Evolutionary conservation across 2,113 vertebrate genomes (phyloP), one percentile per base, ranked within the genome.

Genomic region (Pipra filicauda): DNA sequence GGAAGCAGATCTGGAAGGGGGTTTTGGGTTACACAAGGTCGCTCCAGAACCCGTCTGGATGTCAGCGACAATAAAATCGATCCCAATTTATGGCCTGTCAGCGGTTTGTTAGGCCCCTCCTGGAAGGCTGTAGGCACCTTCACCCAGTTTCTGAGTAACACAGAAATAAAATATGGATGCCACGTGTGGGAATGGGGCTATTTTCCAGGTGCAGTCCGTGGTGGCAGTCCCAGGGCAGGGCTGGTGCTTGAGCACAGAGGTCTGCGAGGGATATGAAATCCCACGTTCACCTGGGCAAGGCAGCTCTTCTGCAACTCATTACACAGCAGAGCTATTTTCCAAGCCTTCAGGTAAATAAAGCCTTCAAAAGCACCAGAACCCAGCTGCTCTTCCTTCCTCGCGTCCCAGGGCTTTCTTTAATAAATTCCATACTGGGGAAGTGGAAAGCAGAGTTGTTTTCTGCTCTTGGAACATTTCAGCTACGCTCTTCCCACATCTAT

Each of bases 271-370:
- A 17, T 39, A 26, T 12, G 48, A 55, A 92, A 44, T 7, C 18
- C 46, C 64, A 14, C 0, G 0, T 52, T 74, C 87, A 85, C 84
- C 91, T 85, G 93, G 41, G 54, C 28, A 12, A 67, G 78, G 5
- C 74, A 88, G 49, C 44, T 57, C n/a, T 65, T 44, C 87, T 95
- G 87, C 52, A 72, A 43, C 19, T 55, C 76, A 21, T 93, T 59
- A 31, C 75, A n/a, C 2, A 3, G 80, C 82, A 31, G 58, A 89
- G 61, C 18, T 74, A 0, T 39, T 88, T 81, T 67, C 83, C 85
- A 91, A 89, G 46, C 69, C 91, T 95, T n/a, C 86, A 96, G 96
- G 93, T 95, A 86, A 91, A 96, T 73, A 73, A 92, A 92, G 54
- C 64, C 61, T 87, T 81, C 93, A 81, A 87, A 94, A 89, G 91